Base-by-base conservation (phyloP, 2,888 invertebrate genomes). In the Psylliodes chrysocephalus region DNA sequence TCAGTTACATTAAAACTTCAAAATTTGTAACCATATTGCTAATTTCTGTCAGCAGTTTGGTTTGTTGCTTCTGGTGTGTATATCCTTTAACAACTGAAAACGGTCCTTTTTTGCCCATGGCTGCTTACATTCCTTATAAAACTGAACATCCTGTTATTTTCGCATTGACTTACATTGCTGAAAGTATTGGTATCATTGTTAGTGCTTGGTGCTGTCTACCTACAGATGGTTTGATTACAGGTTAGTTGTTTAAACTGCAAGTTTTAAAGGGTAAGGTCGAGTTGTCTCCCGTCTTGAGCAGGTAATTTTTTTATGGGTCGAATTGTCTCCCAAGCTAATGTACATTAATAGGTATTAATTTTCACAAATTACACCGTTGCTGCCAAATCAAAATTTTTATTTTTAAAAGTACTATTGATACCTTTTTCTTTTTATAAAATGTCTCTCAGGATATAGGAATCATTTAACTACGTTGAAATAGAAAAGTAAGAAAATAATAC, bases 21-120 rank as follows among this genome's bases (percentile, higher is more conserved):
- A 53, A 12, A 22, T 5, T 40, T 4, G 7, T 40, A 25, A 25
- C 53, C 1, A n/a, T 14, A 14, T 6, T 10, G 2, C 8, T 33
- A n/a, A 8, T 33, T 33, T 10, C 10, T 33, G n/a, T 7, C 8
- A 6, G 33, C n/a, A 10, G 4, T 33, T 6, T 33, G 33, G 33
- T 33, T 33, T 33, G 33, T 33, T 7, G 3, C 10, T 33, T 33
- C 8, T 46, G 46, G 56, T 7, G 18, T 33, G 25, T 52, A 12
- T 30, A 33, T 40, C 60, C 64, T n/a, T 60, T 44, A 25, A 60
- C 60, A 7, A 40, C 35, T 3, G 40, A 38, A 35, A 51, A 22
- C 2, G 54, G 55, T 10, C 64, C 60, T 1, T 55, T 49, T 49
- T 55, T 64, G 40, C 64, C 64, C 14, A 17, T 47, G 15, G 12